Evolutionary conservation across 2,113 vertebrate genomes (phyloP), one percentile per base, ranked within the genome.

Genomic region (Chlamydotis undulata): DNA sequence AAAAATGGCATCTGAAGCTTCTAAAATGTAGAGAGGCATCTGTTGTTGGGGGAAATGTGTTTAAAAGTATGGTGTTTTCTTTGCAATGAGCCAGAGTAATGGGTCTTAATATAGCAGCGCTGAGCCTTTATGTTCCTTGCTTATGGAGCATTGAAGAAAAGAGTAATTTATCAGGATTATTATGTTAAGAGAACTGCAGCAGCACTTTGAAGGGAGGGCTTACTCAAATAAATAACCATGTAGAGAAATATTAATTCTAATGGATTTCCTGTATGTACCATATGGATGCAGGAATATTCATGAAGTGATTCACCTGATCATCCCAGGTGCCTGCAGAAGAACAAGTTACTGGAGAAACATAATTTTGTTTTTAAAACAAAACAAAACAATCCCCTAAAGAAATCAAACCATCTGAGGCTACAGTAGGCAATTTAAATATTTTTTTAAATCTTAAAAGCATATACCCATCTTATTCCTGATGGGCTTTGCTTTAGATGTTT

Each of bases 31-130:
- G 55, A 83, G 33, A 77, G 12, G 19, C 60, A 81, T 89, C 56
- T 96, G 68, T 28, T 90, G 35, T 41, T 18, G 43, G 47, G 24
- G 41, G 1, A 77, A 92, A 92, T 0, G 3, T 70, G 43, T 70
- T 88, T 76, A 55, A 19, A 95, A 92, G 79, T 77, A 83, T 19
- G 29, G 45, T 94, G 69, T 71, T 90, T 80, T 94, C 78, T 96
- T 93, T 88, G 33, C 71, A 80, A 3, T 33, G 79, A n/a, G 52
- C 47, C 76, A 56, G 50, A 74, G 41, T 70, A 83, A 67, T 60
- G 63, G 22, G 39, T 90, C 52, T 80, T 85, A 78, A 80, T 67
- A 29, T 14, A 83, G 67, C 59, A 80, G n/a, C 5, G 2, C 55
- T 76, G 71, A 89, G 60, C 75, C 80, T 93, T 82, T 83, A 29